Base-by-base conservation (phyloP, 2,888 invertebrate species). In the Aspidapion aeneum region DNA sequence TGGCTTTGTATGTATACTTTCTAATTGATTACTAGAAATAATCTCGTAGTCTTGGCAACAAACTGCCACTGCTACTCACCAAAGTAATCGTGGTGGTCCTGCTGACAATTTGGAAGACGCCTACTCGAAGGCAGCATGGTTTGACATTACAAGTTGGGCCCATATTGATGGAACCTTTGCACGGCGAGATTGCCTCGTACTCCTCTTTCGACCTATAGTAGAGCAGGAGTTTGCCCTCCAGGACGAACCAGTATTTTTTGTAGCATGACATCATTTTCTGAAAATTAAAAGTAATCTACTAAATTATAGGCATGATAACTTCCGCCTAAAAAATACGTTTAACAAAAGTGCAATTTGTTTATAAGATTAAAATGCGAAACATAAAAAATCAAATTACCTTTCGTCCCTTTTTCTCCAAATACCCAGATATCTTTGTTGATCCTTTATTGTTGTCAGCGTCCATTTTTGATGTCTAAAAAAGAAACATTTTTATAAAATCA, bases 191-290 rank as follows among this genome's bases (percentile, higher is more conserved):
- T 35, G 80, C 78, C 54, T 81, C 78, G 69, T 83, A 84, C 66
- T 84, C 83, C 48, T 79, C 76, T 71, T 83, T 81, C 1, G 82
- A 82, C 67, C 82, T 78, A 74, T 83, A 85, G 70, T 83, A 84
- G 1, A 83, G 74, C 50, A 84, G 75, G 16, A 83, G 74, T 50
- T 82, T 77, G 18, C 83, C 83, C 72, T 84, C 83, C 62, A 85
- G 71, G 1, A 84, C 84, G 68, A 84, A 85, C 84, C 84, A 85
- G 72, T 82, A 82, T 65, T 80, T 80, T 70, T 82, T 83, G 83
- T 84, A 85, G 1, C 80, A 78, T 49, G 78, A 75, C 62, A 80
- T 79, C 78, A 79, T 75, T 69, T 78, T 74, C 81, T 81, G 63
- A 58, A 75, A 76, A 20, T 12, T n/a, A 21, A 58, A 54, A 35